These are phyloP conservation scores for Glandiceps talaboti DNA, from an alignment of 53 echinoderm and acorn worm species.

Conservation along the genomic window DNA sequence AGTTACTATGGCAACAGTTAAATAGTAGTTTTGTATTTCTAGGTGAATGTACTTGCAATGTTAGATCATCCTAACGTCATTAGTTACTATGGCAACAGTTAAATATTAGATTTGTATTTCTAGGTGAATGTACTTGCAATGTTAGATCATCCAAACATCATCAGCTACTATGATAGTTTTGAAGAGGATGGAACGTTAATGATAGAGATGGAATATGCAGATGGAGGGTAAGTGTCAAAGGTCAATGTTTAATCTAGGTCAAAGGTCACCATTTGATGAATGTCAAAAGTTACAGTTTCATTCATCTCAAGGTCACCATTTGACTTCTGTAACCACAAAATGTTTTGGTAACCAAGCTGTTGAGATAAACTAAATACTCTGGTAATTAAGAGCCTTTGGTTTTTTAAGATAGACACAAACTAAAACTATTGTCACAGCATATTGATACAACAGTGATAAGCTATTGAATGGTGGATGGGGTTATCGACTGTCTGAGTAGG, in stretches of 20 bases:
- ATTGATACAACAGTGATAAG: no score
- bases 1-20: slow-evolving; percentile 97
- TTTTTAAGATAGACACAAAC: no score
- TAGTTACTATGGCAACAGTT: slow-evolving; percentile 97
- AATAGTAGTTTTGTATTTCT: not conserved
- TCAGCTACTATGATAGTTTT: slow-evolving; percentile 99
- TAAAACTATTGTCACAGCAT: no score
- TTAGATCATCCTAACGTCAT: slow-evolving; percentile 98
- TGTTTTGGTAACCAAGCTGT: no score
- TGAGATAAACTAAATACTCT: no score
- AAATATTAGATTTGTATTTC: slow-evolving; percentile 10
- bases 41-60: slow-evolving; percentile 93
- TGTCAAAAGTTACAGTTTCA: no score
- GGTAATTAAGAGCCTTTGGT: no score
- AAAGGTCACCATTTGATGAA: no score
- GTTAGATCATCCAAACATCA: slow-evolving; percentile 98
- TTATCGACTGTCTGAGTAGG: no score
- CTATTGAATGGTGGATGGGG: not conserved
- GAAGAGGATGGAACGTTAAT: slow-evolving; percentile 98
- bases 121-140: slow-evolving; percentile 90
- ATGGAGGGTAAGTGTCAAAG: slow-evolving; percentile 87
- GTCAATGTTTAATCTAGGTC: no score
- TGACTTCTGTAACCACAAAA: no score
- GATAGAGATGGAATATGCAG: slow-evolving; percentile 99
- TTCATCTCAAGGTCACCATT: no score